Evolutionary conservation across 2,888 invertebrate species (phyloP), one percentile per base, ranked within the genome.

Genomic region (Pimpla rufipes): DNA sequence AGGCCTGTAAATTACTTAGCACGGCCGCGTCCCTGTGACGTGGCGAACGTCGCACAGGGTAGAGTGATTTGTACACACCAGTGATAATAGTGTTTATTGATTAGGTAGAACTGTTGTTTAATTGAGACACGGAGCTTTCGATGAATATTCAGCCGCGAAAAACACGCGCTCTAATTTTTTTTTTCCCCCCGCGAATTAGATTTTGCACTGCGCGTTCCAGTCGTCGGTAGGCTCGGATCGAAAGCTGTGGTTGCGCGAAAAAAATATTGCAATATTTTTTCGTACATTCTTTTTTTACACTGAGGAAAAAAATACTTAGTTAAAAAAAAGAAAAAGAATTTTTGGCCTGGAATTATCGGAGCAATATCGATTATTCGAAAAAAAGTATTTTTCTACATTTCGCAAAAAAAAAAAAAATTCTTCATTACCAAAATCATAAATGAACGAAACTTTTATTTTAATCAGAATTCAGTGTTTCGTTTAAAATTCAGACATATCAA

Each of bases 1-100:
- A 50, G 21, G 37, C 71, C 47, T 80, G 75, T 80, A 74, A 80
- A 80, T 80, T 62, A 37, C 75, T 80, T 79, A 62, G 47, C 66
- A 21, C 45, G 47, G 55, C 47, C 18, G 11, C 40, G 62, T 68
- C 62, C 71, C 55, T 29, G 18, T 45, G 64, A 73, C 47, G 59
- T 62, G 45, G 35, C 50, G 45, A 68, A 35, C 29, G 13, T 55
- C 68, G 75, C 68, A 77, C 78, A 74, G 77, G 73, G 74, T 78
- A 82, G 68, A 81, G 66, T 45, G 35, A 78, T 50, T 67, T 23
- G 23, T 52, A 47, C 50, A 47, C 50, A 81, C 50, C 62, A 68
- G 67, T 74, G 52, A 78, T 82, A 68, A 73, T 81, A 76, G 64
- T 13, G 40, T 66, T 66, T 66, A 57, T 66, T 50, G 13, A 74